A percentile compares a stretch with the other conserved stretches of the same genome.
These are phyloP conservation scores for Polietes domitor DNA, from an alignment of 2,888 invertebrate species.

Conservation along the genomic window DNA sequence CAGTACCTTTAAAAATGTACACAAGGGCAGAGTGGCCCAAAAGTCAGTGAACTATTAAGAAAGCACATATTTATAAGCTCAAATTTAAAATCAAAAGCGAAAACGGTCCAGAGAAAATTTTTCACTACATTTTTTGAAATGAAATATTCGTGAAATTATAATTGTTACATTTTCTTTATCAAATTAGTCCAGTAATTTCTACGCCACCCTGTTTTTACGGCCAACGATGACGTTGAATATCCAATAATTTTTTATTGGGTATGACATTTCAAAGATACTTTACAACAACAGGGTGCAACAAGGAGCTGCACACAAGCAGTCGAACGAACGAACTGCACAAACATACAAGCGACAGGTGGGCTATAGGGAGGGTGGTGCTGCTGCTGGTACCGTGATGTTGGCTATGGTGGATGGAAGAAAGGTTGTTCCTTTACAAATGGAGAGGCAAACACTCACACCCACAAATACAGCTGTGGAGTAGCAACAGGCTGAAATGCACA, in stretches of 20 bases:
- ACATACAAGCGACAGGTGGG: slow-evolving; percentile 22
- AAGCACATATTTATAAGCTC: too few relatives aligned
- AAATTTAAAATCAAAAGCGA: too few relatives aligned
- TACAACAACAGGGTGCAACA: neutral
- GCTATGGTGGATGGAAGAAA: slow-evolving; percentile 20
- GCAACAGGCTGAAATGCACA: slow-evolving; percentile 50
- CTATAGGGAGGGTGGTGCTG: slow-evolving; percentile 1
- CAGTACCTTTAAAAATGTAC: too few relatives aligned
- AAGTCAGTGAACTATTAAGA: too few relatives aligned
- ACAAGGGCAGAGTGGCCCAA: too few relatives aligned
- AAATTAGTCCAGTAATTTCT: too few relatives aligned
- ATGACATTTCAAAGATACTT: slow-evolving; percentile 51
- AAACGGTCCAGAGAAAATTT: too few relatives aligned
- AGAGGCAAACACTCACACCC: neutral
- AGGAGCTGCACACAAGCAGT: neutral
- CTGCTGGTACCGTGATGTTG: neutral
- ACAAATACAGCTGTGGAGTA: slow-evolving; percentile 58
- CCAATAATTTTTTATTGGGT: slow-evolving; percentile 41
- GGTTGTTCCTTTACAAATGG: slow-evolving; percentile 14
- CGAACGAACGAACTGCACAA: slow-evolving; percentile 11
- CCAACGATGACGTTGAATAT: slow-evolving; percentile 25
- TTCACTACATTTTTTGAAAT: too few relatives aligned
- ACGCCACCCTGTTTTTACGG: neutral
- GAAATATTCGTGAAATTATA: too few relatives aligned
- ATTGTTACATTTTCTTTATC: too few relatives aligned